A percentile compares a stretch with the other conserved stretches of the same genome.
Conservation (phyloP, 53 echinoderm and acorn worm genomes). For the Luidia sarsii region DNA sequence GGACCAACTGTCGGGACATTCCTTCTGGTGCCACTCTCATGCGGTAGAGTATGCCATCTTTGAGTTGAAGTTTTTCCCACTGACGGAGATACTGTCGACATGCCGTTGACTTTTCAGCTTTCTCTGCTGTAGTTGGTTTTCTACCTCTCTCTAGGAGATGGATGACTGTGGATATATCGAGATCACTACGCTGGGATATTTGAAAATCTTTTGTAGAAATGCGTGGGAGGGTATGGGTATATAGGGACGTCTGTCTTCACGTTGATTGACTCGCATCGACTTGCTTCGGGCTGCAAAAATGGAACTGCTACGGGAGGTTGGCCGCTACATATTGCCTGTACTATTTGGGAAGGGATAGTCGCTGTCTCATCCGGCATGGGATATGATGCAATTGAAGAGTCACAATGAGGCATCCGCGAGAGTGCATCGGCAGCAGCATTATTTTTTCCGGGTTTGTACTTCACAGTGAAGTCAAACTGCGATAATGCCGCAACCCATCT, state of each 20-base stretch:
- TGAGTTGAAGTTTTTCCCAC: slow-evolving; percentile 10
- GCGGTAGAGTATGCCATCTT: slow-evolving; percentile 14
- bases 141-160: background rate
- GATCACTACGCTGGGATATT: slow-evolving; percentile 10
- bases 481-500: slow-evolving; percentile 46
- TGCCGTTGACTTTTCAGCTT: background rate
- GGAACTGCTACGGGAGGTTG: background rate
- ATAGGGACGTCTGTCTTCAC: no score
- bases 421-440: slow-evolving; percentile 57
- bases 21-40: background rate
- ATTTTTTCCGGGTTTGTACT: slow-evolving; percentile 46
- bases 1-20: slow-evolving; percentile 1
- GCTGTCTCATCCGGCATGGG: background rate
- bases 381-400: background rate
- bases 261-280: no score
- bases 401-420: slow-evolving; percentile 29
- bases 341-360: background rate
- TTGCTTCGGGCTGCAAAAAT: background rate
- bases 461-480: slow-evolving; percentile 48
- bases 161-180: background rate
- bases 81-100: background rate
- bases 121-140: background rate
- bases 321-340: slow-evolving; percentile 1
- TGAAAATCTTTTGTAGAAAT: background rate
- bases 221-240: no score